Base-by-base conservation (phyloP, 2,888 invertebrate genomes). In the Drosophila mercatorum region DNA sequence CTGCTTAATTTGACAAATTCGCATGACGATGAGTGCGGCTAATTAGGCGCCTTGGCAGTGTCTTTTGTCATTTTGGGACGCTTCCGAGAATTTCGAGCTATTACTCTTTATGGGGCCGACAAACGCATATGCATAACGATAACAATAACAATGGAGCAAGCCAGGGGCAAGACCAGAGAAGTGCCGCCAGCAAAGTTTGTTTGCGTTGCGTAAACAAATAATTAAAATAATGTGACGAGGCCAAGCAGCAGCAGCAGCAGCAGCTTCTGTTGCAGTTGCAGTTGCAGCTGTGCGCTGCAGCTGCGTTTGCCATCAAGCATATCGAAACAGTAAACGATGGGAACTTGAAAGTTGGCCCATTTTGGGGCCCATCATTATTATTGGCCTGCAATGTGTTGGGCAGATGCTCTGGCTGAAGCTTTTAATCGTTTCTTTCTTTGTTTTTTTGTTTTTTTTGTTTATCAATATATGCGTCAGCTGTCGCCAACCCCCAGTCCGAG, bases 1-100 rank as follows among this genome's bases (percentile, higher is more conserved):
- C 72, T 65, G 77, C 80, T 81, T 87, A 89, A 89, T 89, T 87
- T 84, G 89, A 84, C 85, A 87, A 81, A 89, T 84, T 89, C 84
- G 89, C 84, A 89, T 84, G 89, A 89, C 87, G 58, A 43, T 47
- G 63, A 38, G 58, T 43, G 28, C 55, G 69, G 49, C 84, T 86
- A 83, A 83, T 83, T 83, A 81, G 89, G 87, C 84, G 83, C 67
- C 63, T 68, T 60, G 81, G 68, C 68, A 65, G 65, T 62, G 74
- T 12, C 4, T 11, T 28, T 36, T 58, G 36, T 46, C 44, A 22
- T 58, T 44, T 44, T 71, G 44, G 61, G 62, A 51, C 59, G 41
- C 58, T 79, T 79, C 82, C 71, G 34, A 69, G 87, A 87, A 89
- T 67, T 72, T 60, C 38, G 47, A 63, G 59, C 70, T 74, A 72